Conservation (phyloP, 2,888 invertebrate genomes). For the Deilephila elpenor region DNA sequence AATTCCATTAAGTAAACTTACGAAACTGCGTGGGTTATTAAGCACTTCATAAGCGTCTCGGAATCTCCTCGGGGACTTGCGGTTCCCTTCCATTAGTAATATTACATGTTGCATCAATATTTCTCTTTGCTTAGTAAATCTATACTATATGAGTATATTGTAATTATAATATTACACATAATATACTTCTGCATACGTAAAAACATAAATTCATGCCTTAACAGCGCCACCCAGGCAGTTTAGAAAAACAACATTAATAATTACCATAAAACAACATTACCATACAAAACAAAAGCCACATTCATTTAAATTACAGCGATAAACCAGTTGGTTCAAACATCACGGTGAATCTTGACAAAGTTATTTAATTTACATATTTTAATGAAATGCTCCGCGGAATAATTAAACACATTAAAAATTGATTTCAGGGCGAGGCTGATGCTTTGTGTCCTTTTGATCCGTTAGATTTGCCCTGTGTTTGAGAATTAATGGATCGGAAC, state of each 20-base stretch:
- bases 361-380: slow-evolving; percentile 32
- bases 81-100: slow-evolving; percentile 14
- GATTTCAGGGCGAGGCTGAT: neutral
- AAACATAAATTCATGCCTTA: neutral
- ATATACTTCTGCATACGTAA: neutral
- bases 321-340: slow-evolving; percentile 8
- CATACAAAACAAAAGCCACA: neutral
- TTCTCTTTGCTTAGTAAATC: neutral
- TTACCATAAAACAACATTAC: neutral
- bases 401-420: slow-evolving; percentile 21
- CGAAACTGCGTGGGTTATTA: neutral
- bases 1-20: slow-evolving; percentile 6
- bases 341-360: slow-evolving; percentile 12
- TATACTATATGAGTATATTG: neutral
- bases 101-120: neutral
- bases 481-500: slow-evolving; percentile 1
- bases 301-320: slow-evolving; percentile 7
- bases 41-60: neutral
- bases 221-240: too few species aligned
- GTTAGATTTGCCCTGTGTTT: neutral
- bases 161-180: too few species aligned
- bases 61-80: neutral
- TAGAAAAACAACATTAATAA: neutral
- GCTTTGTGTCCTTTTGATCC: neutral
- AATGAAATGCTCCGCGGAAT: slow-evolving; percentile 14